Evolutionary conservation across 2,113 vertebrate species (phyloP).

Genomic region (Myrmecobius fasciatus): DNA sequence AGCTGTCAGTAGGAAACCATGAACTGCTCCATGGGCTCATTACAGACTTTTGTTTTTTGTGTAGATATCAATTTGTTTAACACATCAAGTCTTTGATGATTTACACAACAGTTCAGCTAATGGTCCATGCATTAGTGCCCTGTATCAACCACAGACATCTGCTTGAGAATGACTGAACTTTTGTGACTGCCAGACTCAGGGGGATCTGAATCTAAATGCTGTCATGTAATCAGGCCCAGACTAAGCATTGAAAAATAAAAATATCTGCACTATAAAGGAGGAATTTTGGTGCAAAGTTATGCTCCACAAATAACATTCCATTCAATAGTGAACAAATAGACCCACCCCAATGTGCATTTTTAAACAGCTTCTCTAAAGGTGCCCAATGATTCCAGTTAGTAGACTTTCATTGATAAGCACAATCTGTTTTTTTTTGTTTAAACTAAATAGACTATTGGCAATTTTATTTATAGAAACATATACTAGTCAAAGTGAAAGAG

Average conservation of each 20-base stretch:
- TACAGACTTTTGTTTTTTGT: slow-evolving; percentile 57
- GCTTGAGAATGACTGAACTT: slow-evolving; percentile 65
- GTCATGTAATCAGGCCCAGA: slow-evolving; percentile 63
- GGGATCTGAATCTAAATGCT: slow-evolving; percentile 61
- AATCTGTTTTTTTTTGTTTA: slow-evolving; percentile 56
- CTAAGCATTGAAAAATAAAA: slow-evolving; percentile 72
- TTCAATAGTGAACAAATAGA: slow-evolving; percentile 40
- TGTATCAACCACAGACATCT: slow-evolving; percentile 74
- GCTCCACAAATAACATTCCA: slow-evolving; percentile 57
- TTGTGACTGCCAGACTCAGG: slow-evolving; percentile 56
- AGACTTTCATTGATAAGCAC: slow-evolving; percentile 61
- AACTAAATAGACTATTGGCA: slow-evolving; percentile 60
- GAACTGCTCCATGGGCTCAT: slow-evolving; percentile 36
- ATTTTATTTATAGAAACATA: slow-evolving; percentile 68
- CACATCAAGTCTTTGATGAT: slow-evolving; percentile 63
- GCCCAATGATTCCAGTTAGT: slow-evolving; percentile 69
- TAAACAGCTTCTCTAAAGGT: slow-evolving; percentile 53
- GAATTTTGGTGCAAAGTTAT: slow-evolving; percentile 60
- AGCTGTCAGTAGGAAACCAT: slow-evolving; percentile 56
- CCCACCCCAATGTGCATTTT: slow-evolving; percentile 51
- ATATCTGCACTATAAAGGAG: slow-evolving; percentile 32
- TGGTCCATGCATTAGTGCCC: slow-evolving; percentile 69
- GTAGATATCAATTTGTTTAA: slow-evolving; percentile 78
- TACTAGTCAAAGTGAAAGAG: slow-evolving; percentile 35
- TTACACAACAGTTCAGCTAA: slow-evolving; percentile 76